Percentiles rank a stretch among this genome's conserved stretches.
Evolutionary conservation across 2,113 vertebrate species (phyloP).

Genomic region (Grus americana): DNA sequence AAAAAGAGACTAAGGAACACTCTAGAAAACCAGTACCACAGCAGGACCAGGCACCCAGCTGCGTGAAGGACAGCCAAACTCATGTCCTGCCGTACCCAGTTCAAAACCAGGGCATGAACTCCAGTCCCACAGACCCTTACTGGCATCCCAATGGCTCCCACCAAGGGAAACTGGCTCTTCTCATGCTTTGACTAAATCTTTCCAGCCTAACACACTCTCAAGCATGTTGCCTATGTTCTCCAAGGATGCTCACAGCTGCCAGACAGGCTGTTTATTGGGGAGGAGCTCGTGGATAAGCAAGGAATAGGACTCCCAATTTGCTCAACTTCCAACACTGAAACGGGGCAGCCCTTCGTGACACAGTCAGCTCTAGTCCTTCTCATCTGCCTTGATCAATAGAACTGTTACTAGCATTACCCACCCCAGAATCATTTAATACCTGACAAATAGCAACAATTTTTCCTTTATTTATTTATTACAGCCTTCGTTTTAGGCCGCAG

Average conservation of each 20-base stretch:
- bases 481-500: background rate
- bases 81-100: background rate
- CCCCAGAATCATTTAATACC: background rate
- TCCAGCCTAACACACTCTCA: background rate
- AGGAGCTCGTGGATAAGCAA: background rate
- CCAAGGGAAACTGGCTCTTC: background rate
- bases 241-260: background rate
- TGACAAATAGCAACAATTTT: background rate
- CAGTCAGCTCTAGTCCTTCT: background rate
- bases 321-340: background rate
- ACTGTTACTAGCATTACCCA: background rate
- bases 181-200: background rate
- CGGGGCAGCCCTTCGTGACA: background rate
- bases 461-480: background rate
- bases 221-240: background rate
- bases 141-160: background rate
- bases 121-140: background rate
- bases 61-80: background rate
- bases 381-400: background rate
- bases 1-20: background rate
- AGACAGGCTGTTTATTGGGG: accelerated
- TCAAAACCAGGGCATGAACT: background rate
- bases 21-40: background rate
- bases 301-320: background rate
- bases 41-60: background rate